Conservation (phyloP, 1,140 invertebrate genomes). For the Acromyrmex charruanus region DNA sequence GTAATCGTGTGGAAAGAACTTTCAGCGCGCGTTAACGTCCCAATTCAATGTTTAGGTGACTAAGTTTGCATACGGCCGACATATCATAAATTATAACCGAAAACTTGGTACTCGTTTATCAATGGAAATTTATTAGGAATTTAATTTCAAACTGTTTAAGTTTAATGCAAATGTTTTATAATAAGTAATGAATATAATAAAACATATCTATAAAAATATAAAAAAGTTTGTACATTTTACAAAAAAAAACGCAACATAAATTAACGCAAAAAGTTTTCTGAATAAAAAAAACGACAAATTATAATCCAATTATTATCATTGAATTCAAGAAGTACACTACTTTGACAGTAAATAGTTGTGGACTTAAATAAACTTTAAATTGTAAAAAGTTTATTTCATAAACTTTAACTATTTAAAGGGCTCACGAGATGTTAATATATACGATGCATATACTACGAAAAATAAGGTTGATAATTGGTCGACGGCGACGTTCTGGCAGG, state of each 20-base stretch:
- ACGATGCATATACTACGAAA: background rate
- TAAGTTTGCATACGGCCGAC: slow-evolving; percentile 16
- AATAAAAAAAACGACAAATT: slow-evolving; percentile 13
- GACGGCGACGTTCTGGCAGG: background rate
- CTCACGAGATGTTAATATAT: slow-evolving; percentile 23
- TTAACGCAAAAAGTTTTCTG: background rate
- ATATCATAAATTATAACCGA: slow-evolving; percentile 41
- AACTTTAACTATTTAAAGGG: background rate
- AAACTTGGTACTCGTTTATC: slow-evolving; percentile 39
- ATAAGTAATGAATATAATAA: background rate
- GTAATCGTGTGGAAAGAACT: slow-evolving; percentile 60
- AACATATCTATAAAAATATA: background rate
- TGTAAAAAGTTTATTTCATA: no score
- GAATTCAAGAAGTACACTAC: background rate
- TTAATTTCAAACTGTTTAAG: background rate
- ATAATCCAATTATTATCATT: slow-evolving; percentile 34
- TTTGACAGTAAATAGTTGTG: background rate
- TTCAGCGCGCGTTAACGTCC: slow-evolving; percentile 31
- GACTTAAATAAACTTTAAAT: slow-evolving; percentile 9
- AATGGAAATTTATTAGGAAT: background rate
- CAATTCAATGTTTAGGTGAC: slow-evolving; percentile 46
- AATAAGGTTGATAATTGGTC: background rate
- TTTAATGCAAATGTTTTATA: background rate
- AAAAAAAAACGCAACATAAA: background rate
- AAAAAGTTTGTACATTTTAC: background rate